Base-by-base conservation (phyloP, 2,113 vertebrate species). In the Ptilorrhoa leucosticta region DNA sequence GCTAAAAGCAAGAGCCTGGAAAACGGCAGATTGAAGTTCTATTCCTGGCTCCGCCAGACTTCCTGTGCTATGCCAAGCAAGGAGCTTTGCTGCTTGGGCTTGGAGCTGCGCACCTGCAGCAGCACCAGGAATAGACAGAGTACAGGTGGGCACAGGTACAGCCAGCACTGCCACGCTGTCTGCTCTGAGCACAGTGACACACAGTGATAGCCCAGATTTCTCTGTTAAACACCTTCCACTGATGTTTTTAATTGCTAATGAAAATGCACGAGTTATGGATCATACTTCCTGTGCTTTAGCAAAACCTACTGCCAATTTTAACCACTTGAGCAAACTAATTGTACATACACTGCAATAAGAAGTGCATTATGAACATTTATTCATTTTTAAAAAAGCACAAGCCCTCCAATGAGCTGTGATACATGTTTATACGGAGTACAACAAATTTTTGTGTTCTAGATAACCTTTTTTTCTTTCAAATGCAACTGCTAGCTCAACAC, bases 1-100 rank as follows among this genome's bases (percentile, higher is more conserved):
- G 47, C 72, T 87, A 10, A 58, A 47, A 92, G 70, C 75, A 79
- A 40, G 40, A 93, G 88, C 35, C 85, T 94, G 42, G 40, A 79
- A 85, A 94, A 92, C 7, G 0, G 94, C 95, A 96, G 95, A 87
- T 11, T 78, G 90, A 83, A 84, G 65, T 64, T 89, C 89, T 97
- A 77, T 92, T 97, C 76, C 88, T 91, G 77, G 75, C 85, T 94
- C 79, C 1, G 18, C 56, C 92, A 94, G 92, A 90, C 88, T 90
- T 89, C 87, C 93, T 56, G 64, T 33, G 44, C 60, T 66, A n/a
- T 2, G 1, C 53, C 86, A 83, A 92, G 76, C 30, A 40, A 94
- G 45, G 10, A 11, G 7, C 35, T 90, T 33, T 2, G 3, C 81
- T 65, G 54, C 50, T 70, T 6, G 11, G 71, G 87, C 71, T 61